Conservation (phyloP, 2,888 invertebrate species). For the Metellina segmentata region DNA sequence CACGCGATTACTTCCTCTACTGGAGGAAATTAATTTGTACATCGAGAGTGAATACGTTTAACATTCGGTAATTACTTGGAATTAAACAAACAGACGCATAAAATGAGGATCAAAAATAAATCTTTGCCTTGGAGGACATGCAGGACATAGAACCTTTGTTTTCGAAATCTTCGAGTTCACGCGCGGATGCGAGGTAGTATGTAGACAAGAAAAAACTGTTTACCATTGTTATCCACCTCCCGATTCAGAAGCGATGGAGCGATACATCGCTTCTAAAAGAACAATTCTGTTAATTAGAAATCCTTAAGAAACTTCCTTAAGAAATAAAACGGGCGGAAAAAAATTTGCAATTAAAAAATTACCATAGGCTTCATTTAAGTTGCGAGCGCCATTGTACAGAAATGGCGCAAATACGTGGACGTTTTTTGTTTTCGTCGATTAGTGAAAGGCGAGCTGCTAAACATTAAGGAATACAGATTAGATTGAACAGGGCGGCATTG, state of each 20-base stretch:
- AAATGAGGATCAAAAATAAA: constrained; percentile 61
- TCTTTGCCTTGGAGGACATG: constrained; percentile 16
- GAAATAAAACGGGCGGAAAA: neutral
- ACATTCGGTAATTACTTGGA: constrained; percentile 67
- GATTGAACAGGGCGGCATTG: neutral
- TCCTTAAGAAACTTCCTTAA: neutral
- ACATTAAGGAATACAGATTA: neutral
- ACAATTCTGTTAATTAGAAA: constrained; percentile 31
- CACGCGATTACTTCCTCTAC: constrained; percentile 4
- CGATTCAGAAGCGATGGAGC: constrained; percentile 17
- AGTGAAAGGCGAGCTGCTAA: neutral
- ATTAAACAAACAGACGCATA: constrained; percentile 67
- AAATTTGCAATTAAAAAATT: neutral
- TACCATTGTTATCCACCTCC: constrained; percentile 24
- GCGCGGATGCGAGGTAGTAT: constrained; percentile 5
- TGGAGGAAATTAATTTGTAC: constrained; percentile 36
- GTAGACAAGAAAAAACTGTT: constrained; percentile 30
- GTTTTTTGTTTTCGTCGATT: neutral
- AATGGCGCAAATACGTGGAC: neutral
- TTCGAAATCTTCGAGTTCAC: constrained; percentile 70
- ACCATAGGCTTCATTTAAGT: neutral
- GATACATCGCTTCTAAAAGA: constrained; percentile 12
- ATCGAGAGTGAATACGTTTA: constrained; percentile 59
- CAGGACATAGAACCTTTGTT: constrained; percentile 50
- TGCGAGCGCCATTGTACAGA: too few relatives aligned